A percentile compares a stretch with the other conserved stretches of the same genome.
These are phyloP conservation scores for Turnix velox DNA, from an alignment of 2,113 vertebrate species.

Conservation along the genomic window DNA sequence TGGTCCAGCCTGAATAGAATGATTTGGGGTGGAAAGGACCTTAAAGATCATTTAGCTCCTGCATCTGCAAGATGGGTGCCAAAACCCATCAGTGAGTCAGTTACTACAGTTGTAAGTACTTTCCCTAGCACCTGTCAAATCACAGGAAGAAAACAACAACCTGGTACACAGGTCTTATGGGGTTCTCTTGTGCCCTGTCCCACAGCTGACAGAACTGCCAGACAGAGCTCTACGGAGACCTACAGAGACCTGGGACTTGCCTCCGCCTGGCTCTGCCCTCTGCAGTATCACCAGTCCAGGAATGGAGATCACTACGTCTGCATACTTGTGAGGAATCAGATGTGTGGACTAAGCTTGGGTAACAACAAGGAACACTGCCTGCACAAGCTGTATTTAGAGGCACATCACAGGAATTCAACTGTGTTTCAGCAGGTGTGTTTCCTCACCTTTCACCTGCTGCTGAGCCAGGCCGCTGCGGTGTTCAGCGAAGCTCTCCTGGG, in stretches of 20 bases:
- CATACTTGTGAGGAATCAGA: background rate
- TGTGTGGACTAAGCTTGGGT: background rate
- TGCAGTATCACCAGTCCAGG: background rate
- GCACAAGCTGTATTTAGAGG: background rate
- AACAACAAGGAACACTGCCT: background rate
- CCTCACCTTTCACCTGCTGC: constrained; percentile 87
- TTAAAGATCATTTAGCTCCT: too few relatives aligned
- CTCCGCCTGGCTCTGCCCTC: background rate
- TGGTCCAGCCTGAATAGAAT: background rate
- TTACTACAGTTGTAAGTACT: background rate
- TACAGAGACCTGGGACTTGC: background rate
- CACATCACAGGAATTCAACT: background rate
- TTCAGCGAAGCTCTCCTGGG: constrained; percentile 98
- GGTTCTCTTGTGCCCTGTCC: background rate
- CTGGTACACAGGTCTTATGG: background rate
- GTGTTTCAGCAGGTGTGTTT: too few relatives aligned
- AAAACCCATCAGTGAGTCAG: background rate
- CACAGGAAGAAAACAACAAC: background rate
- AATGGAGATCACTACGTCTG: background rate
- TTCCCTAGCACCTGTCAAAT: background rate
- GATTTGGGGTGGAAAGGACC: too few relatives aligned
- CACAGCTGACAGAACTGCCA: background rate
- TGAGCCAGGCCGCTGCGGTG: constrained; percentile 94
- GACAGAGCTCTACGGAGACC: background rate
- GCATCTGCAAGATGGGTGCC: background rate